Evolutionary conservation across 1,140 invertebrate species (phyloP).

Genomic region (Tetragonula clypearis): DNA sequence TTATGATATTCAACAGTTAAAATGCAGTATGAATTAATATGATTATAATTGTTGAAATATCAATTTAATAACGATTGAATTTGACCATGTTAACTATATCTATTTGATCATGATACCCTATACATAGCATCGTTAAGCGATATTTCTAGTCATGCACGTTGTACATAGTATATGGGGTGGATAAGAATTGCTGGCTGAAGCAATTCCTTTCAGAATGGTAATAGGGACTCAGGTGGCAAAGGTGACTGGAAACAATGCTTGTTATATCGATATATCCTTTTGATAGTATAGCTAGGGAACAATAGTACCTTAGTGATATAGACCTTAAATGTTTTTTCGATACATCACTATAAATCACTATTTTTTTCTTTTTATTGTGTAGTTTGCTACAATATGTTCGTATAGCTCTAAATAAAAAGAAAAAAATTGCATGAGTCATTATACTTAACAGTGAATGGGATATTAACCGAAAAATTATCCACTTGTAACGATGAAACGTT

Average conservation of each 20-base stretch:
- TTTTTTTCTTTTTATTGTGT: background rate
- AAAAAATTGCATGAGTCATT: background rate
- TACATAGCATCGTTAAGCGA: background rate
- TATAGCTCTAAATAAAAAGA: background rate
- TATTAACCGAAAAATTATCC: constrained; percentile 23
- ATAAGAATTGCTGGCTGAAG: constrained; percentile 11
- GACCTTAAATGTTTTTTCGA: background rate
- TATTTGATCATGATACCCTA: too few species aligned
- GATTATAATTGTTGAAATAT: background rate
- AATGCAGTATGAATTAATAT: background rate
- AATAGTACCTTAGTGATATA: constrained; percentile 36
- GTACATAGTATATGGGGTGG: background rate
- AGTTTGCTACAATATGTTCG: background rate
- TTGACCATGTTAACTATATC: too few species aligned
- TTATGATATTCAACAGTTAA: background rate
- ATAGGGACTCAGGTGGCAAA: constrained; percentile 51
- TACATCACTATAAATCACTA: background rate
- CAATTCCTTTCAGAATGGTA: constrained; percentile 47
- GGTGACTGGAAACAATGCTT: constrained; percentile 36
- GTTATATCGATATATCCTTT: constrained; percentile 43
- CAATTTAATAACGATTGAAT: background rate
- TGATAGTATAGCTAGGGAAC: background rate
- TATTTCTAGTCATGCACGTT: background rate
- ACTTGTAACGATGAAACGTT: background rate
- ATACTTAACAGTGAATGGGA: background rate